Conservation (phyloP, 2,797 vertebrate genomes). For the Sciaenops ocellatus region DNA sequence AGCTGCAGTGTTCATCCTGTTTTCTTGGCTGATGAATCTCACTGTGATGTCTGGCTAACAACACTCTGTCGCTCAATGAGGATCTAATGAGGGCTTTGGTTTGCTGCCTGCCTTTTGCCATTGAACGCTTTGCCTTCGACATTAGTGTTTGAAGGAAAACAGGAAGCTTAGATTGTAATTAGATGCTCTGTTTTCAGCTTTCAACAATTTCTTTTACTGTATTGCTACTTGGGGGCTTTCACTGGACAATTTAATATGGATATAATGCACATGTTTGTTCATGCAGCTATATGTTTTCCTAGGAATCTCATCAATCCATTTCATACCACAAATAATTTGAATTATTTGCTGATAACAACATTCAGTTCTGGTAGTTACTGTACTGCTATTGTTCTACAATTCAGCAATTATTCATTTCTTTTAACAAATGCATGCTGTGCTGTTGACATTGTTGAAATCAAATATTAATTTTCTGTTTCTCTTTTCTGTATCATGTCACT, state of each 20-base stretch:
- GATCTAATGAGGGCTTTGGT: constrained; percentile 53
- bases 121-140: constrained; percentile 18
- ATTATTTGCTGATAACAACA: no score
- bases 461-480: not conserved
- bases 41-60: constrained; percentile 34
- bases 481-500: not conserved
- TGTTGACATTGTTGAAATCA: constrained; percentile 15
- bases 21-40: constrained; percentile 37
- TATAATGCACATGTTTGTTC: not conserved
- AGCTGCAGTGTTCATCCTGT: constrained; percentile 13
- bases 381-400: not conserved
- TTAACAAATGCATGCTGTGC: not conserved
- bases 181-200: constrained; percentile 15
- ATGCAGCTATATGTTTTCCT: not conserved
- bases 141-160: constrained; percentile 53
- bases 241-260: not conserved
- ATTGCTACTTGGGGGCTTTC: not conserved
- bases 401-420: not conserved
- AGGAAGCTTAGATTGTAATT: constrained; percentile 56
- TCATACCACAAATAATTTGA: no score
- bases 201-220: not conserved
- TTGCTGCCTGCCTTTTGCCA: constrained; percentile 18
- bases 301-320: no score
- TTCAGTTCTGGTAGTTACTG: no score
- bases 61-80: constrained; percentile 15